A percentile compares a stretch with the other conserved stretches of the same genome.
Evolutionary conservation across 2,113 vertebrate genomes (phyloP).

Genomic region (Lepus timidus): DNA sequence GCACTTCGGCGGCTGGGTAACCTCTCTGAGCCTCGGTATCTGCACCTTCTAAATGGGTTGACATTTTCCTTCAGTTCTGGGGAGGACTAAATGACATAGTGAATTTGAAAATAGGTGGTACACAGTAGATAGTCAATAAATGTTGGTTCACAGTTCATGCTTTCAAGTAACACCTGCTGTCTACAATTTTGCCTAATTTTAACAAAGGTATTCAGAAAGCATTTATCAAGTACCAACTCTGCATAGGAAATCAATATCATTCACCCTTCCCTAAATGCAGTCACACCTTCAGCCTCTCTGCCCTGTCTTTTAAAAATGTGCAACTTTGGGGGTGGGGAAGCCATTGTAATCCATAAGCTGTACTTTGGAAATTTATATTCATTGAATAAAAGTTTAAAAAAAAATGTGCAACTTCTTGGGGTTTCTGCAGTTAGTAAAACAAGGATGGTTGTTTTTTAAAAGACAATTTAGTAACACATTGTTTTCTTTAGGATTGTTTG

Average conservation of each 20-base stretch:
- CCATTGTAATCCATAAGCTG: too few species aligned
- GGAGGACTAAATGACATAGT: neutral
- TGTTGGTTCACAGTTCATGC: neutral
- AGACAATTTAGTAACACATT: neutral
- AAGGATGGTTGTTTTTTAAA: neutral
- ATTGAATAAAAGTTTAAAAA: too few species aligned
- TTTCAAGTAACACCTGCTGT: neutral
- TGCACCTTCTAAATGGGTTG: slow-evolving; percentile 16
- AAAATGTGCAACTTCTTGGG: neutral
- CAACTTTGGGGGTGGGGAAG: neutral
- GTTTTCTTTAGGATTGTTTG: slow-evolving; percentile 38
- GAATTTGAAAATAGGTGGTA: neutral
- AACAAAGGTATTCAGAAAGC: neutral
- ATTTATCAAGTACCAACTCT: neutral
- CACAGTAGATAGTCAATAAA: neutral
- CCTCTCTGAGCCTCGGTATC: neutral
- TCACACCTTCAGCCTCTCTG: neutral
- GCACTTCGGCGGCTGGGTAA: neutral
- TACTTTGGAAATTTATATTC: too few species aligned
- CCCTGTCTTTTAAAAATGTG: neutral
- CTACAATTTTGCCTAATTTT: neutral
- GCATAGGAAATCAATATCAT: neutral
- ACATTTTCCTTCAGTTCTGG: neutral
- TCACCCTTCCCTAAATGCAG: neutral
- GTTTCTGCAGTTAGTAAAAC: slow-evolving; percentile 15